Percentiles rank a stretch among this genome's conserved stretches.
These are phyloP conservation scores for Saccostrea cuccullata DNA, from an alignment of 1,140 invertebrate species.

Conservation along the genomic window DNA sequence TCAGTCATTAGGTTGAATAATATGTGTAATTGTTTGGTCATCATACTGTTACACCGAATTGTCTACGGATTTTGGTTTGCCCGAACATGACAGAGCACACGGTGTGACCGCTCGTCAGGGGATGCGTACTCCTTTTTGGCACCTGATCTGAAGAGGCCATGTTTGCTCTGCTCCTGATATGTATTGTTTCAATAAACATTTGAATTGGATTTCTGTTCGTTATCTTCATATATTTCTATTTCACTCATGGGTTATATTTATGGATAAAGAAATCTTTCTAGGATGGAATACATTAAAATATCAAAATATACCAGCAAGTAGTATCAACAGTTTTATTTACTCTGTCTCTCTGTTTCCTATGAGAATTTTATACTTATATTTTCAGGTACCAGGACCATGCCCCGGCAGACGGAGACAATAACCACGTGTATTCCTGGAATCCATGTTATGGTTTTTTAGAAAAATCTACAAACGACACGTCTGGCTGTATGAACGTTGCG, in stretches of 20 bases:
- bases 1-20: too few relatives aligned
- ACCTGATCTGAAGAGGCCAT: too few relatives aligned
- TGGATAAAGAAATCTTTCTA: neutral
- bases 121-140: too few relatives aligned
- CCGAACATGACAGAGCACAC: too few relatives aligned
- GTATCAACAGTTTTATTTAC: neutral
- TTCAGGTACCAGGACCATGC: neutral
- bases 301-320: neutral
- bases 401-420: neutral
- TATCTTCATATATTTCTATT: too few relatives aligned
- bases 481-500: constrained; percentile 34
- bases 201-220: too few relatives aligned
- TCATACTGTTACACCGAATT: too few relatives aligned
- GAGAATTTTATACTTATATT: neutral
- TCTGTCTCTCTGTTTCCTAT: neutral
- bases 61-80: too few relatives aligned
- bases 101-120: too few relatives aligned
- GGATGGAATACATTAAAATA: neutral
- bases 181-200: too few relatives aligned
- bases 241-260: neutral
- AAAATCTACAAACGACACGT: constrained; percentile 4
- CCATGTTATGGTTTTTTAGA: constrained; percentile 39
- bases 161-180: too few relatives aligned
- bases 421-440: constrained; percentile 25
- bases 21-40: too few relatives aligned